A percentile compares a stretch with the other conserved stretches of the same genome.
These are phyloP conservation scores for Calliphora vomitoria DNA, from an alignment of 2,888 invertebrate genomes.

Conservation along the genomic window DNA sequence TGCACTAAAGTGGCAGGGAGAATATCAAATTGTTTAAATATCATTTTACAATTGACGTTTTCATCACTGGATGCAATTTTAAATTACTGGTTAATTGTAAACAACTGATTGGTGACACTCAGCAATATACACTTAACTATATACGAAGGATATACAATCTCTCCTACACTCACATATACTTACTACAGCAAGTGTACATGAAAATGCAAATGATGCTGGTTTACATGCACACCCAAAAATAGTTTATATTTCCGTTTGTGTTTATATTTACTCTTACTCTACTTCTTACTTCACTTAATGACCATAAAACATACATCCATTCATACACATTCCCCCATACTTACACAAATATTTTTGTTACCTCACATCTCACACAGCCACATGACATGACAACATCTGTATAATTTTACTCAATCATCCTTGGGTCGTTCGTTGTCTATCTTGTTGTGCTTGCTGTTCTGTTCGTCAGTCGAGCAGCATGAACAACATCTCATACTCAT, in stretches of 20 bases:
- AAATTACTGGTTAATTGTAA: slow-evolving; percentile 52
- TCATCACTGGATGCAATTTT: background rate
- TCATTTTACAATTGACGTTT: slow-evolving; percentile 22
- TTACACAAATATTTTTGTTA: background rate
- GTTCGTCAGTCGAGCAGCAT: slow-evolving; percentile 16
- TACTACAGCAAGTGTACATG: background rate
- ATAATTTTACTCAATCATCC: slow-evolving; percentile 47
- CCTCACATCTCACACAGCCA: background rate
- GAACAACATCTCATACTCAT: slow-evolving; percentile 37
- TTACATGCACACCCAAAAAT: background rate
- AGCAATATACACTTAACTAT: background rate
- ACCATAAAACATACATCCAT: background rate
- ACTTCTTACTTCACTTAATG: slow-evolving; percentile 28
- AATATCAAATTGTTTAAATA: slow-evolving; percentile 36
- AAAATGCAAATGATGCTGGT: slow-evolving; percentile 18
- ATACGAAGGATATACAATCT: background rate
- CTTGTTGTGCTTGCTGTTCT: slow-evolving; percentile 18
- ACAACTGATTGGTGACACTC: slow-evolving; percentile 37
- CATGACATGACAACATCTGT: slow-evolving; percentile 12
- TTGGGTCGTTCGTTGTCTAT: slow-evolving; percentile 29
- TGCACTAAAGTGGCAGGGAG: background rate
- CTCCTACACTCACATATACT: background rate
- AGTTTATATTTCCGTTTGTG: slow-evolving; percentile 27
- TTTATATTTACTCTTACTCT: slow-evolving; percentile 37
- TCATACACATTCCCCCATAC: background rate